These are phyloP conservation scores for Brevimyrus niger DNA, from an alignment of 2,113 vertebrate species.

Conservation along the genomic window DNA sequence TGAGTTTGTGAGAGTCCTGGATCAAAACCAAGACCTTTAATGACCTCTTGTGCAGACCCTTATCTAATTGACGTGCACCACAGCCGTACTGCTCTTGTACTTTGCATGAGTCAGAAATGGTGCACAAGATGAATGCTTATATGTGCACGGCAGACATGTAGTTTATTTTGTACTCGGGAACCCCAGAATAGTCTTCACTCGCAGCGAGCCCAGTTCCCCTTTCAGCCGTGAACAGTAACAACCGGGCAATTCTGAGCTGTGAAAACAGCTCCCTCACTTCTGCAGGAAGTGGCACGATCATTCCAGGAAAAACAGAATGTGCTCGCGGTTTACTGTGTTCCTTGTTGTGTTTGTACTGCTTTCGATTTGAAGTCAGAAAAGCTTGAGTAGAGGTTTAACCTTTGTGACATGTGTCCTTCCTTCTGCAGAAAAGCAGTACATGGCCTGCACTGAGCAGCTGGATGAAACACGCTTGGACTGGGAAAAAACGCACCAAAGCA, in stretches of 20 bases:
- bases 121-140: not conserved
- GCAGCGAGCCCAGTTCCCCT: not conserved
- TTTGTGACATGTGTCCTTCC: not conserved
- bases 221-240: not conserved
- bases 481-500: slow-evolving; percentile 80
- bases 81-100: not conserved
- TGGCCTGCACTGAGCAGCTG: slow-evolving; percentile 64
- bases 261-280: not conserved
- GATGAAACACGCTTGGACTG: slow-evolving; percentile 72
- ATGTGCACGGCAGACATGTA: not conserved
- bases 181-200: not conserved
- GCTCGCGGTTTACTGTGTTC: not conserved
- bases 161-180: not conserved
- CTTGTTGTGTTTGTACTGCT: not conserved
- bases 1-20: no score
- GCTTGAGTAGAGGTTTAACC: not conserved
- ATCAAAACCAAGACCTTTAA: no score
- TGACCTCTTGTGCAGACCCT: not conserved
- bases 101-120: not conserved
- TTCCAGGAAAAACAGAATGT: not conserved
- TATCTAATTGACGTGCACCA: not conserved
- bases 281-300: not conserved
- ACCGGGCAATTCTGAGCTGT: not conserved
- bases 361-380: not conserved
- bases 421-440: slow-evolving; percentile 69